phyloP scores from a whole-genome alignment of 2,888 invertebrate genomes.

The Thecophora atra region DNA sequence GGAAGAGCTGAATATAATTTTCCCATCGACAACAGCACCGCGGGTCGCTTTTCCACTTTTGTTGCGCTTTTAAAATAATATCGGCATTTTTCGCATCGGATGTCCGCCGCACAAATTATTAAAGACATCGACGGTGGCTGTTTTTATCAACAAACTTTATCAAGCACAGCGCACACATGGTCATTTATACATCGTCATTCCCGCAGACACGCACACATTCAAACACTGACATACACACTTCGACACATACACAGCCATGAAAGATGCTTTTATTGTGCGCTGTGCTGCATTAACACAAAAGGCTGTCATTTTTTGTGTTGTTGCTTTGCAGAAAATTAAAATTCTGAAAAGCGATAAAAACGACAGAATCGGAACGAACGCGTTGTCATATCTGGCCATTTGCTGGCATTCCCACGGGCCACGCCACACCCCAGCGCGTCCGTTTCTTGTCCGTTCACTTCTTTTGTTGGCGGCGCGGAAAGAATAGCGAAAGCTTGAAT shows the following conservation, averaged over 20 bases:
- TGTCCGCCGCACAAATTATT: not conserved
- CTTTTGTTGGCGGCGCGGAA: not conserved
- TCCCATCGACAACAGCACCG: not conserved
- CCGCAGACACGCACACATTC: not conserved
- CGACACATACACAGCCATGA: not conserved
- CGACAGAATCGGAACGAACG: not conserved
- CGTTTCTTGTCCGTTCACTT: not conserved
- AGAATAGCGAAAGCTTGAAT: not conserved
- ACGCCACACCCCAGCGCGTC: not conserved
- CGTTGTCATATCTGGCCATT: not conserved
- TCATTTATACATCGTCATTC: not conserved
- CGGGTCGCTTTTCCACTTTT: not conserved
- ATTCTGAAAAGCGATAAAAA: not conserved
- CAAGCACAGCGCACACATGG: not conserved
- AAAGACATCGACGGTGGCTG: not conserved
- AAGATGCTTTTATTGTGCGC: not conserved
- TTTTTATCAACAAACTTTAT: not conserved
- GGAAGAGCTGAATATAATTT: not conserved
- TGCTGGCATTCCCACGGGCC: not conserved
- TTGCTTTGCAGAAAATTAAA: not conserved
- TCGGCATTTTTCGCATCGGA: slow-evolving; percentile 4
- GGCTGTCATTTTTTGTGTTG: not conserved
- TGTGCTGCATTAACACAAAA: not conserved
- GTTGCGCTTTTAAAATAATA: not conserved
- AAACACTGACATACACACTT: not conserved